Evolutionary conservation across 1,140 invertebrate genomes (phyloP), one percentile per base, ranked within the genome.

Genomic region (Scaptodrosophila lebanonensis): DNA sequence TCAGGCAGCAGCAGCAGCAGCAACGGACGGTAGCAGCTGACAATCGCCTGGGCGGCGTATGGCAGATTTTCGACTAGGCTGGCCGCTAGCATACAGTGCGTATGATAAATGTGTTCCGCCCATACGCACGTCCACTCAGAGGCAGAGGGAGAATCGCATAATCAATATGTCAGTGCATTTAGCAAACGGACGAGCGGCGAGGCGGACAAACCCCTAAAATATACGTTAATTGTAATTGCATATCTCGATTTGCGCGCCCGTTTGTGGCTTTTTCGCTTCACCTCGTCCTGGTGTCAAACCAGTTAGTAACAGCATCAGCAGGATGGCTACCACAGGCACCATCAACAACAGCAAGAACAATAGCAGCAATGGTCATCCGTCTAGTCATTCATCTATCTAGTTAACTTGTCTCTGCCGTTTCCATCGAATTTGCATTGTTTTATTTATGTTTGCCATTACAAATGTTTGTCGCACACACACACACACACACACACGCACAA

Each of bases 161-260:
- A 75, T 75, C 59, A 75, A 75, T 73, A 75, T 65, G 49, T 50
- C 48, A 54, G 36, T 64, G 45, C 18, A 72, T 48, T 75, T 53
- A 32, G 57, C 57, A 61, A 56, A 57, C 50, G 30, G 29, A 49
- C 36, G 38, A 13, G 39, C 27, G 36, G 8, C 15, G n/a, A n/a
- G n/a, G n/a, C n/a, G n/a, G n/a, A n/a, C n/a, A n/a, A n/a, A n/a
- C n/a, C n/a, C n/a, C n/a, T n/a, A n/a, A n/a, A n/a, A n/a, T n/a
- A n/a, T n/a, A n/a, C n/a, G n/a, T n/a, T n/a, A n/a, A n/a, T n/a
- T n/a, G n/a, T n/a, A n/a, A n/a, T n/a, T n/a, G n/a, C n/a, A n/a
- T n/a, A n/a, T n/a, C n/a, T n/a, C n/a, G n/a, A n/a, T n/a, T n/a
- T n/a, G n/a, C n/a, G n/a, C n/a, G n/a, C n/a, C n/a, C n/a, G n/a